Conservation (phyloP, 2,888 invertebrate species). For the Phorcus lineatus region DNA sequence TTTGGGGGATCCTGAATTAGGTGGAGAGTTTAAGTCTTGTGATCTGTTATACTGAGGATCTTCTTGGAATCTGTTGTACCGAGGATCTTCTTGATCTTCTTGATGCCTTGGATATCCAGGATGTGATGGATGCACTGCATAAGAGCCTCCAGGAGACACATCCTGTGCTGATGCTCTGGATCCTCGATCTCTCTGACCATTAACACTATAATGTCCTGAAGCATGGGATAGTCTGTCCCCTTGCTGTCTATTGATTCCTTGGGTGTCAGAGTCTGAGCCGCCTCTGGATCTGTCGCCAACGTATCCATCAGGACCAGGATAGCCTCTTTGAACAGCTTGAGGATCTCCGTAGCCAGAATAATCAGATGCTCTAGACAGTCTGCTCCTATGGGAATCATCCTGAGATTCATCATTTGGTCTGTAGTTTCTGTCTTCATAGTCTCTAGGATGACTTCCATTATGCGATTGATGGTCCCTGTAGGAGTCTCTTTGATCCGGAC, state of each 20-base stretch:
- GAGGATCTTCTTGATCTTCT: too few relatives aligned
- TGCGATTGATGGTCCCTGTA: neutral
- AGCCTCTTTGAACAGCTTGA: neutral
- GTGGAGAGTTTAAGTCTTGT: constrained; percentile 1
- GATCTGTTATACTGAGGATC: neutral
- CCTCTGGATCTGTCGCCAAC: constrained; percentile 11
- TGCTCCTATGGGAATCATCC: neutral
- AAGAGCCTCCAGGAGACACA: neutral
- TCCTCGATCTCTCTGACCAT: neutral
- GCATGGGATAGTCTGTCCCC: constrained; percentile 15
- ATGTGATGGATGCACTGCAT: neutral
- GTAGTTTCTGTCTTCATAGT: neutral
- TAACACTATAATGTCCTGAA: neutral
- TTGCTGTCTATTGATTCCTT: neutral
- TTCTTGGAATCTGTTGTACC: too few relatives aligned
- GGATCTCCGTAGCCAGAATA: neutral
- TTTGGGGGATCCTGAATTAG: neutral
- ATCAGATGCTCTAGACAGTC: constrained; percentile 22
- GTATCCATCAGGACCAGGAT: neutral
- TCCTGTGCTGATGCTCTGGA: neutral
- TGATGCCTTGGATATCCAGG: too few relatives aligned
- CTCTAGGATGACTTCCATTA: neutral
- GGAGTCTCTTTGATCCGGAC: neutral
- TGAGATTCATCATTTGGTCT: neutral
- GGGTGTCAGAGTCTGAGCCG: constrained; percentile 4